Percentiles rank a stretch among this genome's conserved stretches.
Evolutionary conservation across 2,797 vertebrate species (phyloP).

Genomic region (Enteromius viviparus): DNA sequence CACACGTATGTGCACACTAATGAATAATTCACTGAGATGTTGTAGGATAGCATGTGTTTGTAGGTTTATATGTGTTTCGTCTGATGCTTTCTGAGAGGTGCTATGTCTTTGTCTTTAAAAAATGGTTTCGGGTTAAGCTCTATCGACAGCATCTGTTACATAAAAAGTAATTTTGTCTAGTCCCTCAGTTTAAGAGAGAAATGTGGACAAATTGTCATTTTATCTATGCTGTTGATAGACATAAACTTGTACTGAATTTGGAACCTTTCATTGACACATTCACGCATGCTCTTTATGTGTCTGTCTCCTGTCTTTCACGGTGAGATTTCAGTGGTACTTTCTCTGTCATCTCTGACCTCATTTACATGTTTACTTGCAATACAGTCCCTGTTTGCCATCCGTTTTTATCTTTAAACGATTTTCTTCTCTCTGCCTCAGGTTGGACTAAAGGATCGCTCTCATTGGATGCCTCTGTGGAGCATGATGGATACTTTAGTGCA

Average conservation of each 20-base stretch:
- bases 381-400: neutral
- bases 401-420: neutral
- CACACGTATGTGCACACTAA: conserved; percentile 52
- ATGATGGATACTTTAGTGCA: conserved; percentile 87
- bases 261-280: neutral
- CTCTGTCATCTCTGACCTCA: conserved; percentile 1
- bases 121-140: conserved; percentile 11
- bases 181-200: neutral
- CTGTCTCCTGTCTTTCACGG: conserved; percentile 19
- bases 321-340: conserved; percentile 6
- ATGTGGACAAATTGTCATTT: neutral
- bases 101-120: conserved; percentile 17
- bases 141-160: conserved; percentile 21
- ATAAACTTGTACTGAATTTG: neutral
- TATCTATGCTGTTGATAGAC: conserved; percentile 2
- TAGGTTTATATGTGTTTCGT: conserved; percentile 55
- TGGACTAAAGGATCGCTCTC: conserved; percentile 87
- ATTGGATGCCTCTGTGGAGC: conserved; percentile 86
- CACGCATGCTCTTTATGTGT: conserved; percentile 41
- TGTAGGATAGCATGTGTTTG: conserved; percentile 64
- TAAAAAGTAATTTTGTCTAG: neutral
- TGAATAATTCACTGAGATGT: conserved; percentile 21
- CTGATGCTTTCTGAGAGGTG: conserved; percentile 31
- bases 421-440: conserved; percentile 69
- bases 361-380: neutral